Base-by-base conservation (phyloP, 2,888 invertebrate species). In the Muscina levida region DNA sequence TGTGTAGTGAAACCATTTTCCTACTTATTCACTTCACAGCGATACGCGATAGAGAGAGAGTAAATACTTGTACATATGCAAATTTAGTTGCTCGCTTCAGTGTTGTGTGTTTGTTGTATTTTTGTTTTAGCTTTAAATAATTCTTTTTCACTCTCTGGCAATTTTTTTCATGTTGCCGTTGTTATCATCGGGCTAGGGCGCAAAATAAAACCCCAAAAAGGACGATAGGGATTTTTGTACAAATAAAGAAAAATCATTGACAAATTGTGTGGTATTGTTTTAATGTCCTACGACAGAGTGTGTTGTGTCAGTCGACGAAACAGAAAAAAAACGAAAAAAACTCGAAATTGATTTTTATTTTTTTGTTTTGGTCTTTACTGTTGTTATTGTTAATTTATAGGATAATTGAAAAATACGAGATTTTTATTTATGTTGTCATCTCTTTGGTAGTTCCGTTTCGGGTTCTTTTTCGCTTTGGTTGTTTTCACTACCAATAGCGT, bases 221-320 rank as follows among this genome's bases (percentile, higher is more conserved):
- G 19, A 5, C 2, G 17, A 51, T 3, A 51, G 22, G 6, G 51
- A 19, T 31, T 31, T 31, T 31, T 31, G 31, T 31, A 5, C 8
- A 5, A 31, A 31, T 5, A 31, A 31, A 8, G 31, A 31, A 37
- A 26, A 19, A 44, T 66, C 65, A 42, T 48, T 67, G 62, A 72
- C 44, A 79, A 75, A 79, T 79, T 68, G 75, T 72, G 72, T 72
- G 72, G 67, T 62, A 74, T 72, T 79, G 75, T 79, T 79, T 75
- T 26, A 44, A 74, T 72, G 39, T 44, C 59, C 48, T 71, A 19
- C 11, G 46, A 15, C 6, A 26, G 56, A n/a, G 22, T 44, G 8
- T 42, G 22, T 22, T 37, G n/a, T 57, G 24, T n/a, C 2, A 26
- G 24, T 13, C 13, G 56, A 13, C 26, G 2, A 10, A 37, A 37